phyloP scores from a whole-genome alignment of 2,888 invertebrate species.

The Polyommatus iphigenia region DNA sequence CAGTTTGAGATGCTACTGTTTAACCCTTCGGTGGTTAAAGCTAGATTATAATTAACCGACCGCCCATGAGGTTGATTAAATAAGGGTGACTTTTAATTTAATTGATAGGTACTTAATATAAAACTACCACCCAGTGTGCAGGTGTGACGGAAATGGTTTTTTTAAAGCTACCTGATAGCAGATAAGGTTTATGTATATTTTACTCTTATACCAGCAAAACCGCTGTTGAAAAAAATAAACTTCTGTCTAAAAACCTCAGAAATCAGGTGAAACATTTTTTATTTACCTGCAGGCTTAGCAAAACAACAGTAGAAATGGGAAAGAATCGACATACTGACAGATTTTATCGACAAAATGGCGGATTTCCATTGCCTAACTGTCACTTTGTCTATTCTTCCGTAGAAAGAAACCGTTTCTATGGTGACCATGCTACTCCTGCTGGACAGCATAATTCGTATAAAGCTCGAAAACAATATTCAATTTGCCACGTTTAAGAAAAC shows the following conservation, averaged over 20 bases:
- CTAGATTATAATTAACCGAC: constrained; percentile 8
- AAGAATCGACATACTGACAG: no score
- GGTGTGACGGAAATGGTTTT: constrained; percentile 19
- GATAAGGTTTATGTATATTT: background rate
- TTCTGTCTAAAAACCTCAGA: background rate
- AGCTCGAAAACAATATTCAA: no score
- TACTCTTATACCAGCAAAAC: background rate
- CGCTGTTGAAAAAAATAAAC: background rate
- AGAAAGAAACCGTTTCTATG: no score
- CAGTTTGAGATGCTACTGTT: constrained; percentile 29
- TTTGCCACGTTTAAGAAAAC: no score
- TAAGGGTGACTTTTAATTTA: constrained; percentile 6
- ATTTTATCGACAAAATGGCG: no score
- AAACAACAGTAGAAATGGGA: no score
- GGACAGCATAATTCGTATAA: no score
- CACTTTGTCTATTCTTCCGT: no score
- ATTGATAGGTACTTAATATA: constrained; percentile 5
- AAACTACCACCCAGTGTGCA: constrained; percentile 3
- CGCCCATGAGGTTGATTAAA: constrained; percentile 6
- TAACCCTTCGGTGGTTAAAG: constrained; percentile 16
- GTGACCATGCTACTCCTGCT: no score
- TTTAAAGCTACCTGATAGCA: background rate
- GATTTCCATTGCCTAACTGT: no score
- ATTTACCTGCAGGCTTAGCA: no score
- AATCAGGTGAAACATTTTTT: no score